Evolutionary conservation across 2,888 invertebrate species (phyloP), one percentile per base, ranked within the genome.

Genomic region (Pollenia labialis): DNA sequence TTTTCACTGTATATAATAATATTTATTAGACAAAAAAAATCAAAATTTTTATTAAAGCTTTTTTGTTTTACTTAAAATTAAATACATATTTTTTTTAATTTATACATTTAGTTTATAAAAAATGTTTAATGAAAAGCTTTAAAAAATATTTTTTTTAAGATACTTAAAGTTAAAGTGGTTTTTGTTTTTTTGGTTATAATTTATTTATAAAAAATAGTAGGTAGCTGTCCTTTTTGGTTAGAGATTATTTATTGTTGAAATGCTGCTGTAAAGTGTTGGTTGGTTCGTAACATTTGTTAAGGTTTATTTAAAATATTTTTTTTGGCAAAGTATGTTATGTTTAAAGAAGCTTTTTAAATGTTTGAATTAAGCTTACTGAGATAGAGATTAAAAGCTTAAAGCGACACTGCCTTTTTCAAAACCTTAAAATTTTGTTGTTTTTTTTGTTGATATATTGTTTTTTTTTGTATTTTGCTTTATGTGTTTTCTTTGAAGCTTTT

Each of bases 371-470:
- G 81, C 71, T 79, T 75, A 68, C 84, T 84, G 68, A 48, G 10
- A 7, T 46, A 60, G 40, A 66, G 11, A 60, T 44, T 46, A 52
- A 79, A 79, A 84, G 83, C 79, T 80, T 54, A 75, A 80, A 85
- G 84, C 84, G 84, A 85, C 79, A 80, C 84, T 80, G 79, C 74
- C 23, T 32, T 79, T 69, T 85, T 79, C 66, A 79, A 46, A 68
- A 66, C 46, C 79, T 74, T 84, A 52, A 74, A 68, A 66, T 79
- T 72, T 71, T 32, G 71, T 72, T 77, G 60, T 69, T 60, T 50
- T 68, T 62, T 48, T 40, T 56, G 42, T 16, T 40, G 60, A 50
- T 40, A 32, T 48, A 62, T 50, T 62, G 69, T 50, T 62, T 62
- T 60, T 69, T 58, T n/a, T 52, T 12, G 16, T 46, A 44, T 60